Evolutionary conservation across 2,888 invertebrate species (phyloP).

Genomic region (Aporophyla nigra): DNA sequence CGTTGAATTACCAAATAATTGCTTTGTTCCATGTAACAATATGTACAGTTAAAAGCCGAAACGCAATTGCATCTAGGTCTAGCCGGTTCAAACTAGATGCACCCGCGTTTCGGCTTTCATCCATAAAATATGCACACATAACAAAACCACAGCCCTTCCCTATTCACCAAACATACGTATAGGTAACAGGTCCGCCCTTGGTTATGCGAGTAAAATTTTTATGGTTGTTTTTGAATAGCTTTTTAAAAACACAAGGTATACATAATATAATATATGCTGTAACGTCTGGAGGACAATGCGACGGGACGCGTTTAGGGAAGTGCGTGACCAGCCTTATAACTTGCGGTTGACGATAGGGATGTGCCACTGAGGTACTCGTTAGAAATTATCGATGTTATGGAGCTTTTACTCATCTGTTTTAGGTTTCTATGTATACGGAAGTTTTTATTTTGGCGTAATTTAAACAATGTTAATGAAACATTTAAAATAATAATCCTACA

Average conservation of each 20-base stretch:
- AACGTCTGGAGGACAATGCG: constrained; percentile 80
- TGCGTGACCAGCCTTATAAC: constrained; percentile 87
- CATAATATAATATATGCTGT: constrained; percentile 64
- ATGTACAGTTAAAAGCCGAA: neutral
- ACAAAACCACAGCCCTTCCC: constrained; percentile 21
- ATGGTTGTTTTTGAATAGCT: constrained; percentile 66
- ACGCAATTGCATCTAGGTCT: neutral
- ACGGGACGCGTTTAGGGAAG: constrained; percentile 87
- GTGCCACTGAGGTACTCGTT: constrained; percentile 13
- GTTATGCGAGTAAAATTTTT: constrained; percentile 59
- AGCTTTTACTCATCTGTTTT: neutral
- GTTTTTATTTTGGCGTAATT: neutral
- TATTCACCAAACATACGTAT: constrained; percentile 44
- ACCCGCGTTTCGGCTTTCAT: constrained; percentile 1
- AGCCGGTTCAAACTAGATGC: constrained; percentile 13
- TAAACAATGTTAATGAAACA: neutral
- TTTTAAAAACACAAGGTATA: constrained; percentile 68
- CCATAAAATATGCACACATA: constrained; percentile 39
- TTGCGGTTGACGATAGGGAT: constrained; percentile 62
- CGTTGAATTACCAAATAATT: neutral
- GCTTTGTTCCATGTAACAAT: neutral
- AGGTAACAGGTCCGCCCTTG: constrained; percentile 39
- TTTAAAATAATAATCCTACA: too few species aligned
- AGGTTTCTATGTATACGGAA: neutral
- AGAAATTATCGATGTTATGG: constrained; percentile 49